Percentiles rank a stretch among this genome's conserved stretches.
Conservation (phyloP, 2,797 vertebrate species). For the Enteromius unitaeniatus region DNA sequence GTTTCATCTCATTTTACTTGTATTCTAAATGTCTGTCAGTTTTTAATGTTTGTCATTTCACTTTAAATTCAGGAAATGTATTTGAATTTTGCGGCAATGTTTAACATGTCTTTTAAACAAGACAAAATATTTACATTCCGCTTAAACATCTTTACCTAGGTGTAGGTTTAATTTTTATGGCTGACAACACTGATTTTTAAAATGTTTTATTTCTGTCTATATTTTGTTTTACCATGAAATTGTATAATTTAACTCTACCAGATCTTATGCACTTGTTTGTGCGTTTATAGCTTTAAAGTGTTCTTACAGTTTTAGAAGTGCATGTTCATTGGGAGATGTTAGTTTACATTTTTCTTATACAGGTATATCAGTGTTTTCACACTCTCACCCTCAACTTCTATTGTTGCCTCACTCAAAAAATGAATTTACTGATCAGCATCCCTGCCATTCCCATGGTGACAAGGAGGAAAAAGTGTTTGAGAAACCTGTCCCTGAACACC, state of each 20-base stretch:
- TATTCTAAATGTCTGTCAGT: neutral
- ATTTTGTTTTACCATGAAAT: too few relatives aligned
- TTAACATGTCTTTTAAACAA: neutral
- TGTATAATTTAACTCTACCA: neutral
- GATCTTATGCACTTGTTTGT: neutral
- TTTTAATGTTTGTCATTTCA: neutral
- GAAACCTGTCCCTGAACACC: neutral
- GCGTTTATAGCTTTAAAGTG: neutral
- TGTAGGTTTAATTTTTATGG: neutral
- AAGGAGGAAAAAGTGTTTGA: neutral
- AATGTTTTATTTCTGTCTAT: too few relatives aligned
- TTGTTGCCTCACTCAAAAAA: slow-evolving; percentile 4
- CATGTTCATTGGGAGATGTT: neutral
- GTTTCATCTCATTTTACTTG: neutral
- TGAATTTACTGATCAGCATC: neutral
- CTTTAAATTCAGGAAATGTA: slow-evolving; percentile 4
- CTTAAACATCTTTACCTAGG: neutral
- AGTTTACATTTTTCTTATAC: neutral
- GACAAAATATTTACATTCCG: neutral
- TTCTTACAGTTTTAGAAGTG: neutral
- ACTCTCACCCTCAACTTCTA: slow-evolving; percentile 16
- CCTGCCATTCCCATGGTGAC: slow-evolving; percentile 8
- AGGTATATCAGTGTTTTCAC: neutral
- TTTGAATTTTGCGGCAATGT: too few relatives aligned
- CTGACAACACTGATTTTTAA: neutral